Percentiles rank a stretch among this genome's conserved stretches.
These are phyloP conservation scores for Anguilla marmorata DNA, from an alignment of 2,797 vertebrate genomes.

Conservation along the genomic window DNA sequence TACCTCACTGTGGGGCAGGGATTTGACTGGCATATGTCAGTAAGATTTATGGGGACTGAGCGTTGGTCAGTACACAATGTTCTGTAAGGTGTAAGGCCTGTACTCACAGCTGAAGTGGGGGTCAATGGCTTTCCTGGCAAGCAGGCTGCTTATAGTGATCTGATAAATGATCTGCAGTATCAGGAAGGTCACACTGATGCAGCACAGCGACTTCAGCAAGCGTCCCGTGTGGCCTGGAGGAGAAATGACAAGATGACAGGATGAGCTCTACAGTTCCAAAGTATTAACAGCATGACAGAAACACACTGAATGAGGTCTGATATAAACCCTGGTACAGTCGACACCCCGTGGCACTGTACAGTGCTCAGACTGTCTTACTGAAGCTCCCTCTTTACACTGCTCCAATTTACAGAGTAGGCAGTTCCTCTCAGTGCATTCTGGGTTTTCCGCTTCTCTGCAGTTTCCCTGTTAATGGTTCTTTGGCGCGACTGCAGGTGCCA, in stretches of 20 bases:
- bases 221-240: constrained; percentile 90
- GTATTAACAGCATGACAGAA: constrained; percentile 38
- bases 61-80: not conserved
- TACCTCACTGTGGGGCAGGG: not conserved
- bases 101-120: constrained; percentile 93
- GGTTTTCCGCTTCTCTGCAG: constrained; percentile 4
- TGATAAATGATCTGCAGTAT: constrained; percentile 96
- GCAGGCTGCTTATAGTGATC: constrained; percentile 91
- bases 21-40: too few relatives aligned
- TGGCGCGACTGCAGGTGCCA: constrained; percentile 11
- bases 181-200: constrained; percentile 92
- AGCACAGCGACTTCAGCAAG: constrained; percentile 92
- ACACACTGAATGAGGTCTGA: not conserved
- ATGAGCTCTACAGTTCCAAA: constrained; percentile 37
- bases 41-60: not conserved
- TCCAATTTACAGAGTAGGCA: constrained; percentile 20
- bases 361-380: not conserved
- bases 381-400: not conserved
- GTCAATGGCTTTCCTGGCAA: constrained; percentile 76
- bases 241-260: constrained; percentile 39
- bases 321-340: constrained; percentile 1
- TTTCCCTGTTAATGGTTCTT: constrained; percentile 14
- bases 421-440: not conserved
- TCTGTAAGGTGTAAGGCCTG: constrained; percentile 7
- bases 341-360: not conserved